phyloP scores from a whole-genome alignment of 2,888 invertebrate genomes.

The Aquatica leii region DNA sequence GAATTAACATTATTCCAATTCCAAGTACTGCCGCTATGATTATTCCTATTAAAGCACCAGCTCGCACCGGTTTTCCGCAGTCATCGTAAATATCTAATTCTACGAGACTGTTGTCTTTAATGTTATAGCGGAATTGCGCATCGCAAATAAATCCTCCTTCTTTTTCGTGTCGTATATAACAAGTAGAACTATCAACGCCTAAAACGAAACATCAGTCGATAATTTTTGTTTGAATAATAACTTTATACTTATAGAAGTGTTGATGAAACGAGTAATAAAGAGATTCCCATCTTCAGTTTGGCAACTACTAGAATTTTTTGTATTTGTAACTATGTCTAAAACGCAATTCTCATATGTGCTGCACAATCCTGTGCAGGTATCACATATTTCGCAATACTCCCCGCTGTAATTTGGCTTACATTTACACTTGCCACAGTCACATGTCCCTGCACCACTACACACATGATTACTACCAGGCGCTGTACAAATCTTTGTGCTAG shows the following conservation, averaged over 20 bases:
- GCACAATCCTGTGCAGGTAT: constrained; percentile 64
- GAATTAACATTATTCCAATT: constrained; percentile 44
- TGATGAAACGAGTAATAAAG: constrained; percentile 22
- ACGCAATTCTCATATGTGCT: constrained; percentile 63
- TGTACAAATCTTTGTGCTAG: constrained; percentile 62
- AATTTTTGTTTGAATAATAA: too few species aligned
- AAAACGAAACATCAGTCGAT: constrained; percentile 2
- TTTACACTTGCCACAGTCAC: constrained; percentile 71
- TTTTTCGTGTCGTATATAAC: constrained; percentile 32
- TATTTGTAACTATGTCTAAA: constrained; percentile 24
- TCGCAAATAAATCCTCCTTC: constrained; percentile 30
- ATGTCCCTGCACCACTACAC: constrained; percentile 79
- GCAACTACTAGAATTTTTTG: constrained; percentile 19
- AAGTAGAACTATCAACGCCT: constrained; percentile 28
- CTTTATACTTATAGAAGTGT: constrained; percentile 26
- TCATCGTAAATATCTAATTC: constrained; percentile 36
- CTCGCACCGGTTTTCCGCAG: constrained; percentile 47
- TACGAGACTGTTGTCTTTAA: constrained; percentile 18
- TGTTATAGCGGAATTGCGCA: constrained; percentile 37
- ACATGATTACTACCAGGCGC: constrained; percentile 63
- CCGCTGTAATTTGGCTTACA: constrained; percentile 59
- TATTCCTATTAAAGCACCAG: constrained; percentile 40
- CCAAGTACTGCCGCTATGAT: constrained; percentile 42
- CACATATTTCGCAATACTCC: constrained; percentile 64
- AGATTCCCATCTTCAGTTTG: constrained; percentile 24